Conservation (phyloP, 2,113 vertebrate species). For the Arvicanthis niloticus region DNA sequence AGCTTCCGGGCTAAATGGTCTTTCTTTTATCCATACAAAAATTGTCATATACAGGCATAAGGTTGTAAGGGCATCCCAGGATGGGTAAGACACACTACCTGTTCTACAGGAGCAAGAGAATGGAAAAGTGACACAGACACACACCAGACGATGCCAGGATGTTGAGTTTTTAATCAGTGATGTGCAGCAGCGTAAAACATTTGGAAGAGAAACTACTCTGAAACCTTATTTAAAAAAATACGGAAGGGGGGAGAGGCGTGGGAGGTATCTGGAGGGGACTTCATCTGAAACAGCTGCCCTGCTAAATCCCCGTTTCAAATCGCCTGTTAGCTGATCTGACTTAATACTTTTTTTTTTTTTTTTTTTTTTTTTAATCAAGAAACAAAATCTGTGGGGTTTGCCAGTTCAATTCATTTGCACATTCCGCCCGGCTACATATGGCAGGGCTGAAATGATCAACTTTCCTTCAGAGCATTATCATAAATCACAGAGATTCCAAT, state of each 20-base stretch:
- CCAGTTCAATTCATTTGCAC: slow-evolving; percentile 79
- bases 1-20: slow-evolving; percentile 5
- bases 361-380: slow-evolving; percentile 80
- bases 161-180: slow-evolving; percentile 28
- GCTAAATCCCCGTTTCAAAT: slow-evolving; percentile 81
- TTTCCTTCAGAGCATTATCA: slow-evolving; percentile 78
- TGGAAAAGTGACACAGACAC: neutral
- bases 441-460: slow-evolving; percentile 75
- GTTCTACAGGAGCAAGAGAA: neutral
- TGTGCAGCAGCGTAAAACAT: slow-evolving; percentile 2
- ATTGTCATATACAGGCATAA: neutral
- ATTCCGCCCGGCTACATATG: slow-evolving; percentile 78
- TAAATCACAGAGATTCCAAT: slow-evolving; percentile 82
- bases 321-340: slow-evolving; percentile 82
- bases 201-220: slow-evolving; percentile 43
- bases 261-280: slow-evolving; percentile 76
- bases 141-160: neutral
- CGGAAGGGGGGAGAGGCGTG: slow-evolving; percentile 45
- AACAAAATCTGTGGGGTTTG: slow-evolving; percentile 79
- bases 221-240: slow-evolving; percentile 44
- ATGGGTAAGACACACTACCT: neutral
- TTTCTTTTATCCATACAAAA: neutral
- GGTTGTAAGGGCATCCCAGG: neutral
- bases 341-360: slow-evolving; percentile 76
- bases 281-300: slow-evolving; percentile 79